phyloP scores from a whole-genome alignment of 2,113 vertebrate species.

The Elaphurus davidianus region DNA sequence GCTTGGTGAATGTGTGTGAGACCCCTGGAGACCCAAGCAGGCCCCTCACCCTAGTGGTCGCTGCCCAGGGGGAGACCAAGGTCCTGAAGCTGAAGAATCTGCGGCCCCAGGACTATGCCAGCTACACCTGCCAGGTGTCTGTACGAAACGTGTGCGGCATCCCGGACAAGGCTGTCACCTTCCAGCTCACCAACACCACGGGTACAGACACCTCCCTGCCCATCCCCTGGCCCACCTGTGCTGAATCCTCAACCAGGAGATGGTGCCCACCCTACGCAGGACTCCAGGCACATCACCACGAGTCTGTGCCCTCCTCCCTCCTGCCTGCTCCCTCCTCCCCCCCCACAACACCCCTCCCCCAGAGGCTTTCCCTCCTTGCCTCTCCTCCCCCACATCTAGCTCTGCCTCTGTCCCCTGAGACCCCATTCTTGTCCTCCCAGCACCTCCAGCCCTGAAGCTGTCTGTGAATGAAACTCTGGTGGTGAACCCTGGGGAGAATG shows the following conservation, averaged over 20 bases:
- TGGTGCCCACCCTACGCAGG: not conserved
- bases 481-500: slow-evolving; percentile 93
- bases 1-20: not conserved
- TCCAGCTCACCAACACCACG: slow-evolving; percentile 95
- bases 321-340: not conserved
- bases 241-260: not conserved
- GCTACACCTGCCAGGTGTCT: slow-evolving; percentile 97
- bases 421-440: slow-evolving; percentile 50
- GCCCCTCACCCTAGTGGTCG: not conserved
- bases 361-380: not conserved
- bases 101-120: slow-evolving; percentile 93
- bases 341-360: not conserved
- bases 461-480: slow-evolving; percentile 93
- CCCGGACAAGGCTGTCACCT: slow-evolving; percentile 93
- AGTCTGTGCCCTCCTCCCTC: not conserved
- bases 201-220: slow-evolving; percentile 76
- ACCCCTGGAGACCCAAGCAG: not conserved
- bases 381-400: not conserved
- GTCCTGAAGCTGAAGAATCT: slow-evolving; percentile 98
- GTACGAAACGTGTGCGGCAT: slow-evolving; percentile 97
- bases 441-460: slow-evolving; percentile 85
- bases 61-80: slow-evolving; percentile 94
- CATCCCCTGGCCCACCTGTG: not conserved
- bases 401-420: slow-evolving; percentile 11
- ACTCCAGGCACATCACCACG: not conserved